Conservation (phyloP, 2,113 vertebrate genomes). For the Blennius ocellaris region DNA sequence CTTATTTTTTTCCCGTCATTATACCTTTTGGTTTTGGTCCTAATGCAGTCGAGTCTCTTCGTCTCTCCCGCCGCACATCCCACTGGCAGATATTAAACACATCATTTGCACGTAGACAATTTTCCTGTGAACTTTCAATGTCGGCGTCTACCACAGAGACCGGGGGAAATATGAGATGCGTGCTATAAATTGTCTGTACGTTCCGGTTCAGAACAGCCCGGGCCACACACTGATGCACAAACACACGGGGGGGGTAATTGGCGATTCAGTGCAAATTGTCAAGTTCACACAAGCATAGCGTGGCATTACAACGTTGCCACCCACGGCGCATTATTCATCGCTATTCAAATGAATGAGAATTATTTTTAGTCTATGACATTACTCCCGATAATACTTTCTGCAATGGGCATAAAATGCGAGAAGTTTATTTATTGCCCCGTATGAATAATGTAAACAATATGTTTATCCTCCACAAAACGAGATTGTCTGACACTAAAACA, state of each 20-base stretch:
- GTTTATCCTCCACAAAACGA: not conserved
- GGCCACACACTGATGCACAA: conserved; percentile 22
- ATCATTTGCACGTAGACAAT: conserved; percentile 8
- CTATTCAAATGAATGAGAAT: conserved; percentile 42
- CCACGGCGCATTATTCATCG: conserved; percentile 44
- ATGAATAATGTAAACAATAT: conserved; percentile 10
- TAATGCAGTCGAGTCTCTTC: not conserved
- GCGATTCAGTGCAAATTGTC: conserved; percentile 51
- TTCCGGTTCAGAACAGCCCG: conserved; percentile 23
- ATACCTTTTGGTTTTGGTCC: too few relatives aligned
- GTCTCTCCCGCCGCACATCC: not conserved
- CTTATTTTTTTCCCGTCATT: too few relatives aligned
- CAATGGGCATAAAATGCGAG: conserved; percentile 17
- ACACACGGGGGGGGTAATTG: conserved; percentile 29
- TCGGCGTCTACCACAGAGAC: not conserved
- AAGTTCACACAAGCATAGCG: conserved; percentile 37
- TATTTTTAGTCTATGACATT: conserved; percentile 28
- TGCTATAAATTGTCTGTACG: conserved; percentile 27
- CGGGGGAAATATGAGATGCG: conserved; percentile 2
- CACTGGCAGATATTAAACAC: conserved; percentile 5
- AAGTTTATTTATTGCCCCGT: conserved; percentile 27
- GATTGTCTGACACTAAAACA: not conserved
- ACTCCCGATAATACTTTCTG: conserved; percentile 5
- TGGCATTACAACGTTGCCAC: conserved; percentile 30
- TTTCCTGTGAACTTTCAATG: conserved; percentile 6